Evolutionary conservation across 2,113 vertebrate genomes (phyloP), one percentile per base, ranked within the genome.

Genomic region (Nematolebias whitei): DNA sequence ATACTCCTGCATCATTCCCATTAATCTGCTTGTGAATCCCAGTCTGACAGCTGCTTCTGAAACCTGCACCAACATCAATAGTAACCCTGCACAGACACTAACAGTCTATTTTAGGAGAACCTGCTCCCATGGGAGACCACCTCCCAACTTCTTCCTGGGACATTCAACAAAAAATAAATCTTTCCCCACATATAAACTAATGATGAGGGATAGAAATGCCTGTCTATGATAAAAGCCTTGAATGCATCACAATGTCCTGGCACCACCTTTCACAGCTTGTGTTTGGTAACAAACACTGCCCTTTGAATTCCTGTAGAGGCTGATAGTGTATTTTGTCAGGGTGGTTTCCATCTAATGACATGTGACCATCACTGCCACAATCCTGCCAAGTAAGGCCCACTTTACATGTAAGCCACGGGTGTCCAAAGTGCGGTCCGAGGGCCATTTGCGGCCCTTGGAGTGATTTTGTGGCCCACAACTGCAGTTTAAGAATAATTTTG

Each of bases 301-400:
- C 87, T 91, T 90, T 90, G 76, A 85, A 91, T 91, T 81, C 64
- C 78, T 86, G 91, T 88, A 53, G 87, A 74, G 54, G 57, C 72
- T 76, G 61, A 79, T 58, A 60, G 80, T 67, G 63, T 83, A 78
- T 72, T 90, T 67, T 68, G 8, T 63, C 77, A 76, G 68, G 64
- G 69, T 67, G 82, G 88, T 87, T 80, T 80, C 69, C 78, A 85
- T 89, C 26, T 70, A 71, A 88, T 80, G 80, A 81, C 63, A 71
- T 65, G 54, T 52, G 70, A 88, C 83, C 40, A 83, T 80, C 76
- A 74, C 76, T 63, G 74, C 81, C 73, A 58, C 5, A 35, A 35
- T 35, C 5, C 5, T 8, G 32, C 9, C 32, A 35, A 8, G 26
- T 29, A 29, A 7, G 26, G 26, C 26, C 26, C 26, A 29, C 3